phyloP scores from a whole-genome alignment of 2,888 invertebrate species.

The Nysson spinosus region DNA sequence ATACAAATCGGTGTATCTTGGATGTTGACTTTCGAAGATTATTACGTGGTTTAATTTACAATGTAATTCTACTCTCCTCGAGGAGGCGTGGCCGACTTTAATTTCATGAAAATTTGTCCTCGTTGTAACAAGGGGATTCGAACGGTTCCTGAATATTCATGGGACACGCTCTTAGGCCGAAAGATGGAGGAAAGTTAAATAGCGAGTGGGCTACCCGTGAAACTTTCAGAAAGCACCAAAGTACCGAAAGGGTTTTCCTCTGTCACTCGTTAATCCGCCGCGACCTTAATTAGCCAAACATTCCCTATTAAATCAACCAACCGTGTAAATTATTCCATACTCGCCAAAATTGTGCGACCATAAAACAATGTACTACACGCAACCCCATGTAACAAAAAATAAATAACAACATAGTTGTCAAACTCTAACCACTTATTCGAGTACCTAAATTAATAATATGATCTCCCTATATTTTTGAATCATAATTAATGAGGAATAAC shows the following conservation, averaged over 20 bases:
- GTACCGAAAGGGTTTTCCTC: slow-evolving; percentile 1
- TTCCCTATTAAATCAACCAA: background rate
- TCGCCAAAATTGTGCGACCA: slow-evolving; percentile 10
- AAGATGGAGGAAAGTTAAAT: slow-evolving; percentile 42
- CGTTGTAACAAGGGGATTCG: slow-evolving; percentile 32
- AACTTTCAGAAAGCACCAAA: slow-evolving; percentile 39
- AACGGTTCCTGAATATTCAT: slow-evolving; percentile 49
- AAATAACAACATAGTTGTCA: too few species aligned
- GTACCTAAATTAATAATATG: too few species aligned
- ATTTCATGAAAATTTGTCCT: slow-evolving; percentile 43
- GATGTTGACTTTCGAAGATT: too few species aligned
- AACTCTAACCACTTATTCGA: too few species aligned
- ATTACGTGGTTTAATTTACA: too few species aligned
- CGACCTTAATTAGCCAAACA: slow-evolving; percentile 38
- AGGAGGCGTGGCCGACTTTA: slow-evolving; percentile 9
- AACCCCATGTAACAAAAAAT: too few species aligned
- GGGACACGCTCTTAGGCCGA: slow-evolving; percentile 15
- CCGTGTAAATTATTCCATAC: slow-evolving; percentile 24
- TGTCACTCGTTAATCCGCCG: slow-evolving; percentile 30
- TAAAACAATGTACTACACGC: too few species aligned
- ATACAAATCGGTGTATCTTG: too few species aligned
- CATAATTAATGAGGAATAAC: too few species aligned
- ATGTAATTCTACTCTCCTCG: slow-evolving; percentile 25
- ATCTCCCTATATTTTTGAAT: too few species aligned
- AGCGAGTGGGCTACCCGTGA: slow-evolving; percentile 10